phyloP scores from a whole-genome alignment of 1,140 invertebrate genomes.

The Alviniconcha marisindica region DNA sequence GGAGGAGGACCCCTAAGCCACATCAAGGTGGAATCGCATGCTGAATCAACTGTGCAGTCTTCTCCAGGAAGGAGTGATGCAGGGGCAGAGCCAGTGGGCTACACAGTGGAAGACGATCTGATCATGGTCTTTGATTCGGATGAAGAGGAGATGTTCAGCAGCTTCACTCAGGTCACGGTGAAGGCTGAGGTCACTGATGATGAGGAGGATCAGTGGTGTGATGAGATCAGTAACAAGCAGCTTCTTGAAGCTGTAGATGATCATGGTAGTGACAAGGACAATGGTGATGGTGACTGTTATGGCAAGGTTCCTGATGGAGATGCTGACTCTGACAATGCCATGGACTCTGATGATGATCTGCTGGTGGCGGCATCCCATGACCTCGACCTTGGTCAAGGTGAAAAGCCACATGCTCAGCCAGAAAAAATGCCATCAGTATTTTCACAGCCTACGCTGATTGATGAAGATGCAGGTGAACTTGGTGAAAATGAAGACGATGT shows the following conservation, averaged over 20 bases:
- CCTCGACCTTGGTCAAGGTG: background rate
- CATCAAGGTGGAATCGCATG: background rate
- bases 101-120: slow-evolving; percentile 18
- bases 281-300: background rate
- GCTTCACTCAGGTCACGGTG: slow-evolving; percentile 31
- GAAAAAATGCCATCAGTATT: background rate
- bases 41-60: background rate
- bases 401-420: background rate
- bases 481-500: background rate
- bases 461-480: background rate
- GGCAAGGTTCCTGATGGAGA: background rate
- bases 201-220: background rate
- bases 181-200: background rate
- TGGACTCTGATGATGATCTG: slow-evolving; percentile 17
- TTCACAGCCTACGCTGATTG: slow-evolving; percentile 8
- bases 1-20: background rate
- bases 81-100: background rate
- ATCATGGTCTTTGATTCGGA: slow-evolving; percentile 33
- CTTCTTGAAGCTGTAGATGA: background rate
- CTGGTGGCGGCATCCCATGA: background rate
- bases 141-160: slow-evolving; percentile 37
- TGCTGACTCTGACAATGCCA: slow-evolving; percentile 12
- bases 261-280: background rate
- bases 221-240: slow-evolving; percentile 2
- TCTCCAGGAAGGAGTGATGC: background rate